phyloP scores from a whole-genome alignment of 1,140 invertebrate genomes.

The Drosophila auraria region DNA sequence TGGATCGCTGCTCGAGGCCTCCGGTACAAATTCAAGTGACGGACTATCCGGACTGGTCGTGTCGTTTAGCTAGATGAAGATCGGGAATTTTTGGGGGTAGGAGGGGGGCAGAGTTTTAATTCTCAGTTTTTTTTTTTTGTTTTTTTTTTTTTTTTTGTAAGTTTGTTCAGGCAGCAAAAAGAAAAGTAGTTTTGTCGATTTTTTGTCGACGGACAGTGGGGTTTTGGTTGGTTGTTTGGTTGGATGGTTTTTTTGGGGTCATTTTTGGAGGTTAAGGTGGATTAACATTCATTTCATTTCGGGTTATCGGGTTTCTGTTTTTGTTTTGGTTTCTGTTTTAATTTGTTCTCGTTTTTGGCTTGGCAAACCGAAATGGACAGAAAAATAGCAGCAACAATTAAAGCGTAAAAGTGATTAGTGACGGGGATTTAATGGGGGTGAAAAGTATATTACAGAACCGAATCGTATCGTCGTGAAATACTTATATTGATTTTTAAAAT shows the following conservation, averaged over 20 bases:
- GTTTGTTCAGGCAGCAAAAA: constrained; percentile 33
- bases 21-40: constrained; percentile 79
- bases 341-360: constrained; percentile 21
- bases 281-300: constrained; percentile 37
- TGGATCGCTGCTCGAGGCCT: constrained; percentile 45
- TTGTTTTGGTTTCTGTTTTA: constrained; percentile 32
- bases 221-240: not conserved
- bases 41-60: constrained; percentile 82
- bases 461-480: not conserved
- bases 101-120: constrained; percentile 49
- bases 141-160: constrained; percentile 13
- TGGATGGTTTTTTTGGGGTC: constrained; percentile 7
- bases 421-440: not conserved
- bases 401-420: not conserved
- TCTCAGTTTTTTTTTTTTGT: constrained; percentile 31
- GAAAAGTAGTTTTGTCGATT: constrained; percentile 34
- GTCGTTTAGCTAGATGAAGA: constrained; percentile 80
- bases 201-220: constrained; percentile 13
- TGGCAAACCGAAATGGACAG: constrained; percentile 18
- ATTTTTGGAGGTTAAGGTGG: constrained; percentile 3
- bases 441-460: not conserved
- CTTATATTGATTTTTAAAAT: not conserved
- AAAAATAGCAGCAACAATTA: constrained; percentile 39
- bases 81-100: constrained; percentile 43
- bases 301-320: constrained; percentile 28